Percentiles rank a stretch among this genome's conserved stretches.
phyloP scores from a whole-genome alignment of 2,113 vertebrate genomes.

The Leucoraja erinaceus region DNA sequence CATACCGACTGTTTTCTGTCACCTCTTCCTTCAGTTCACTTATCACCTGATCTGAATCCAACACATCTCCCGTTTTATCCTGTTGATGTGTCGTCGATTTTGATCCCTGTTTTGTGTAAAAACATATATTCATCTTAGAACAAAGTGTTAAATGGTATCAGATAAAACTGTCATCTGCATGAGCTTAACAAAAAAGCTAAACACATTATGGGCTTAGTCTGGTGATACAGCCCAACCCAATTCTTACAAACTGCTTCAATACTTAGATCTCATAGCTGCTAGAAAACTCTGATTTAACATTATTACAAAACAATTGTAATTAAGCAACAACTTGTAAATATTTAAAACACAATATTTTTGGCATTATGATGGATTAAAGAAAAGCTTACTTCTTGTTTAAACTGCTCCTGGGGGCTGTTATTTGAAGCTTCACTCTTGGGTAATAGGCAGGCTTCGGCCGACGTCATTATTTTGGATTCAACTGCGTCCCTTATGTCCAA shows the following conservation, averaged over 20 bases:
- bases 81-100: not conserved
- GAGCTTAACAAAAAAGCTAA: not conserved
- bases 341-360: not conserved
- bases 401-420: not conserved
- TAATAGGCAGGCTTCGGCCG: not conserved
- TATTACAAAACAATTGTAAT: not conserved
- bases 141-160: not conserved
- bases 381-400: not conserved
- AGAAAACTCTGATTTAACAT: not conserved
- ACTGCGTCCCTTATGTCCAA: not conserved
- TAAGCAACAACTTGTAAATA: too few relatives aligned
- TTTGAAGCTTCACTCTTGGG: not conserved
- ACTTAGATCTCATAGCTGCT: too few relatives aligned
- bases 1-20: not conserved
- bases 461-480: not conserved
- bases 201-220: not conserved
- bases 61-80: slow-evolving; percentile 3
- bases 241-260: not conserved
- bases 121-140: slow-evolving; percentile 20
- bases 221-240: not conserved
- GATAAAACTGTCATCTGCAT: not conserved
- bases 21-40: not conserved
- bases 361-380: not conserved
- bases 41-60: not conserved
- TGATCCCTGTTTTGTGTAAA: slow-evolving; percentile 13